These are phyloP conservation scores for Psettodes erumei DNA, from an alignment of 2,113 vertebrate species.

Conservation along the genomic window DNA sequence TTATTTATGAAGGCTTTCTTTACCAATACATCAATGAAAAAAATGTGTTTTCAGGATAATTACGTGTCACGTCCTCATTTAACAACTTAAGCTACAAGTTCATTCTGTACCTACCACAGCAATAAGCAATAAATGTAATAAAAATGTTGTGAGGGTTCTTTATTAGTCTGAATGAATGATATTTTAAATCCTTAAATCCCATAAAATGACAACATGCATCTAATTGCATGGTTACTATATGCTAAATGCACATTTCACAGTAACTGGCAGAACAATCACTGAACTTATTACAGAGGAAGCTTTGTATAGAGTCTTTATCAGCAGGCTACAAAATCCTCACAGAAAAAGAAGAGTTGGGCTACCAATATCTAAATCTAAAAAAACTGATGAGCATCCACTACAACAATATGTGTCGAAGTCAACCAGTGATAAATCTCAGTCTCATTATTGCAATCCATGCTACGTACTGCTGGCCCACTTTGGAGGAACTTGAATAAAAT, in stretches of 20 bases:
- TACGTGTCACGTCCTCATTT: constrained; percentile 18
- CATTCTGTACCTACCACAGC: background rate
- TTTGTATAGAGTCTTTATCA: background rate
- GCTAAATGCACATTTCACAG: background rate
- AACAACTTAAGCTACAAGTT: too few relatives aligned
- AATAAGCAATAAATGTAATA: background rate
- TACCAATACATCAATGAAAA: constrained; percentile 44
- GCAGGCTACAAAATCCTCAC: background rate
- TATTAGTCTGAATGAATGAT: background rate
- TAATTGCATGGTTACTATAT: background rate
- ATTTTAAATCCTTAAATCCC: too few relatives aligned
- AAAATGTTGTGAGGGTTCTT: background rate
- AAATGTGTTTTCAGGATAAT: constrained; percentile 19
- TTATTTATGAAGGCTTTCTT: constrained; percentile 55
- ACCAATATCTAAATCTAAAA: background rate
- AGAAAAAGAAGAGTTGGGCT: background rate
- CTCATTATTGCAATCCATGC: background rate
- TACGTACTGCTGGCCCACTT: background rate
- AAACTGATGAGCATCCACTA: background rate
- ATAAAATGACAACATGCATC: background rate
- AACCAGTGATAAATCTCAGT: background rate
- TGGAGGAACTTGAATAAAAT: background rate
- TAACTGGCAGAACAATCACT: background rate
- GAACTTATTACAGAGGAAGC: background rate
- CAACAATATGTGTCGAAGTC: background rate